phyloP scores from a whole-genome alignment of 2,888 invertebrate genomes.

The Euclidia mi region DNA sequence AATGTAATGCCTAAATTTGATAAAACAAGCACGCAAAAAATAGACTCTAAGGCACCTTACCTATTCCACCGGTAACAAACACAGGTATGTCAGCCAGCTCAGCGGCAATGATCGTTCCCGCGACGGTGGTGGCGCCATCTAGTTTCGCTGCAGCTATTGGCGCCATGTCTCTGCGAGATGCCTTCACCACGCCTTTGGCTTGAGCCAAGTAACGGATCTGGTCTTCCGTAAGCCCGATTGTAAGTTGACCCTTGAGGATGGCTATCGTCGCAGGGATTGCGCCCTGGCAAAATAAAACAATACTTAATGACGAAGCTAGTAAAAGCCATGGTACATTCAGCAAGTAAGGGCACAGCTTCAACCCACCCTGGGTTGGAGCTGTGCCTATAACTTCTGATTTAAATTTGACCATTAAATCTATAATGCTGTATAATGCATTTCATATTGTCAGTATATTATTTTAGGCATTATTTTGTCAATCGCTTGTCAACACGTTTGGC shows the following conservation, averaged over 20 bases:
- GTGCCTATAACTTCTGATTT: no score
- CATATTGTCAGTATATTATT: no score
- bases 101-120: conserved; percentile 97
- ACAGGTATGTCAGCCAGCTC: conserved; percentile 95
- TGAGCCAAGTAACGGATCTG: conserved; percentile 92
- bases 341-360: no score
- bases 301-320: conserved; percentile 11
- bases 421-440: no score
- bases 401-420: no score
- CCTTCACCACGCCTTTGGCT: conserved; percentile 92
- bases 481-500: no score
- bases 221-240: conserved; percentile 92
- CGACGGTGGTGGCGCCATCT: conserved; percentile 98
- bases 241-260: conserved; percentile 95
- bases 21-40: no score
- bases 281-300: conserved; percentile 87
- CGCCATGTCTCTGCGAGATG: conserved; percentile 96
- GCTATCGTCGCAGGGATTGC: conserved; percentile 98
- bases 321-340: conserved; percentile 8
- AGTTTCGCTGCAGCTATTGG: conserved; percentile 92
- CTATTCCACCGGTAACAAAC: conserved; percentile 97
- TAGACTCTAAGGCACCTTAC: no score
- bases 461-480: no score
- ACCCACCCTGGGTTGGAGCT: no score
- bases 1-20: no score